Conservation (phyloP, 2,113 vertebrate genomes). For the Progne subis region DNA sequence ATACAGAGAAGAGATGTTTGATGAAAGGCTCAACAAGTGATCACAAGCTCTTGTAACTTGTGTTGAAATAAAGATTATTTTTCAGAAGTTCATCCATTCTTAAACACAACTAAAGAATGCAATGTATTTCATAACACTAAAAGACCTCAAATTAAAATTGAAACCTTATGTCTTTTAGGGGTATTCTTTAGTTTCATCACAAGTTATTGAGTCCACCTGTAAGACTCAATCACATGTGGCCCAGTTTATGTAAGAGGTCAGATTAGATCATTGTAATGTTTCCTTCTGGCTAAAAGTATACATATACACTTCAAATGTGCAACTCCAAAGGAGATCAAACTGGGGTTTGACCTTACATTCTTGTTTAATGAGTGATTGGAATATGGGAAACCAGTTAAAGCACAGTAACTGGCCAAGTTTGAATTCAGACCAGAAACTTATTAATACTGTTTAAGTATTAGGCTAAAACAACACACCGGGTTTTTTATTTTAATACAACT, state of each 20-base stretch:
- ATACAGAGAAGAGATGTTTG: background rate
- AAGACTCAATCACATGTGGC: background rate
- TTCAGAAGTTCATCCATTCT: background rate
- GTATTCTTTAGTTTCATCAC: background rate
- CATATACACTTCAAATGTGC: background rate
- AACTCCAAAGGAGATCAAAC: background rate
- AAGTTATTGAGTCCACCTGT: slow-evolving; percentile 34
- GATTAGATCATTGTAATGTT: background rate
- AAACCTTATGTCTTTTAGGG: background rate
- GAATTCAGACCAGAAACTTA: background rate
- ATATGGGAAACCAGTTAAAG: background rate
- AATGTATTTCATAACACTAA: background rate
- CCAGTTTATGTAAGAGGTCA: background rate
- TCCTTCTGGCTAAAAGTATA: slow-evolving; percentile 4
- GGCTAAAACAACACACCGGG: background rate
- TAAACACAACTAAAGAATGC: background rate
- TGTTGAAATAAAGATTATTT: background rate
- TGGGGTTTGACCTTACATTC: background rate
- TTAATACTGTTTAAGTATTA: background rate
- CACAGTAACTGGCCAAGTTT: background rate
- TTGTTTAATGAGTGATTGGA: background rate
- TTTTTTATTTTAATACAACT: background rate
- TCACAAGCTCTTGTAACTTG: background rate
- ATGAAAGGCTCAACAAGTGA: background rate
- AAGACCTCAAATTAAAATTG: background rate